Base-by-base conservation (phyloP, 2,888 invertebrate genomes). In the Tigriopus californicus region DNA sequence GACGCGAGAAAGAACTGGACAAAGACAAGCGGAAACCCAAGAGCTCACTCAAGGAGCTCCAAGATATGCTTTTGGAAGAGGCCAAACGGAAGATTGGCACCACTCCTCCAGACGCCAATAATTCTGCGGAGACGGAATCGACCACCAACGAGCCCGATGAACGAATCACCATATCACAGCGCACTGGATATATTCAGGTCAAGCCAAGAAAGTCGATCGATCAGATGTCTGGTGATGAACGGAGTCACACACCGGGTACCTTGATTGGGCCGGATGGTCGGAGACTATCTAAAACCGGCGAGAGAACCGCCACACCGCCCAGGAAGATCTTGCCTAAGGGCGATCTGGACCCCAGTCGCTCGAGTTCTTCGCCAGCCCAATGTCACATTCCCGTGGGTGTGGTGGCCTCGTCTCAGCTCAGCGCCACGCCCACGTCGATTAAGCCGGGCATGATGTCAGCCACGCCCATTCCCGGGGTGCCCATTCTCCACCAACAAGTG, bases 371-470 rank as follows among this genome's bases (percentile, higher is more conserved):
- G 25, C 40, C 58, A 20, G 41, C 57, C 13, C 20, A 13, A 6
- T 22, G 15, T 2, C 58, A 58, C 44, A 15, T 58, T 12, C 49
- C 58, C 5, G 58, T 58, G n/a, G 58, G 58, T n/a, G 58, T 58
- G 13, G 41, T 58, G 18, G 58, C 46, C 20, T 48, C 58, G n/a
- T 48, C 58, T 15, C n/a, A 22, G 44, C 12, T n/a, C 53, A 24
- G 18, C 2, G 8, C 42, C 18, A 44, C 46, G 11, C 42, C 44
- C 15, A 56, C 56, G n/a, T n/a, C 46, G 20, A 15, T 56, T 13
- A 49, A 15, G 12, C 44, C 44, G n/a, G 15, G n/a, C 10, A 18
- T n/a, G 15, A 33, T 33, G 33, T 33, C 33, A 33, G 33, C 33
- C 8, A 33, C 33, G 33, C 33, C 33, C 33, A 33, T 33, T 33